Evolutionary conservation across 2,113 vertebrate genomes (phyloP), one percentile per base, ranked within the genome.

Genomic region (Montifringilla adamsi): DNA sequence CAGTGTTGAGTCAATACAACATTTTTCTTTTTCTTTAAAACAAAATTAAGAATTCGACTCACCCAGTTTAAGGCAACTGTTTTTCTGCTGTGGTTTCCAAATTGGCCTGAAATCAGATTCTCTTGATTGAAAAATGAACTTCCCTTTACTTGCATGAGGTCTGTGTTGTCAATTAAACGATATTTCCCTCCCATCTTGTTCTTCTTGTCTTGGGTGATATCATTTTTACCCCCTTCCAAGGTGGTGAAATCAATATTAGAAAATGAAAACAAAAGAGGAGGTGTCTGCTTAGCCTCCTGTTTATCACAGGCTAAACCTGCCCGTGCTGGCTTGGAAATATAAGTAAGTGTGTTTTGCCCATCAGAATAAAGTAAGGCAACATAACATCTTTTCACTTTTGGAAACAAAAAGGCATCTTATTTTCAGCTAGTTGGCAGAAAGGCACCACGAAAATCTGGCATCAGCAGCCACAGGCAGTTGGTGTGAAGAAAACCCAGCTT

Each of bases 201-300:
- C 35, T 91, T 80, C 55, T 94, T 7, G 6, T 89, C 69, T 75
- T 73, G 47, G 50, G 24, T 90, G 44, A 87, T 95, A 92, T 62
- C 94, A 85, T 95, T 97, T 96, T 95, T 93, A 72, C 89, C 83
- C 63, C 73, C 39, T 87, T 87, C 49, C n/a, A 53, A 75, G 49
- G 78, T 92, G 90, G 93, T 96, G 86, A 96, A 97, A 97, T 83
- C 79, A 97, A 95, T 96, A 91, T 89, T 93, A 95, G 94, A 94
- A 97, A 97, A 96, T 91, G 84, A 94, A 95, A 95, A 93, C 67
- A 76, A 83, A 90, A 58, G 26, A 79, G 35, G 35, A 60, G 30
- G 30, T 49, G 24, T 66, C 15, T 56, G 3, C 27, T 84, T 50
- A 75, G 31, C 28, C 44, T 77, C 87, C 2, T 2, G 16, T 43